phyloP scores from a whole-genome alignment of 1,140 invertebrate species.

The Rhopalosiphum maidis region DNA sequence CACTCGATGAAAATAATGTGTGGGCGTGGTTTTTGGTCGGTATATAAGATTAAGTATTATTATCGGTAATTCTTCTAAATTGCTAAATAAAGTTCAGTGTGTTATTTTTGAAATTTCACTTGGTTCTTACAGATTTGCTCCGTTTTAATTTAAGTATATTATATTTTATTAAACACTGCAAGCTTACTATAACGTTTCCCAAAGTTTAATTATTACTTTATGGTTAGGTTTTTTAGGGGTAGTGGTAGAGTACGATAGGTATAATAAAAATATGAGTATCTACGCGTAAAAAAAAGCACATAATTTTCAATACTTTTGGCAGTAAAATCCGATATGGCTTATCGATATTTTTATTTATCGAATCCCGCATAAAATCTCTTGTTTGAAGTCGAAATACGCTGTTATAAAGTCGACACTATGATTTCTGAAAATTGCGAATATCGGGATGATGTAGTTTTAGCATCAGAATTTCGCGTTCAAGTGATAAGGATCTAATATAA shows the following conservation, averaged over 20 bases:
- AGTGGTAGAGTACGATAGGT: neutral
- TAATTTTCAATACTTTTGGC: neutral
- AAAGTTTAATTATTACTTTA: neutral
- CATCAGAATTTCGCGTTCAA: neutral
- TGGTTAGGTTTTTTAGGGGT: neutral
- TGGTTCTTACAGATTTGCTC: neutral
- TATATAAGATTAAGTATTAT: neutral
- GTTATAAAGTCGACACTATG: neutral
- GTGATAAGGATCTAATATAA: neutral
- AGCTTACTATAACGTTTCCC: neutral
- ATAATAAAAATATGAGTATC: neutral
- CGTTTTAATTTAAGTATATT: neutral
- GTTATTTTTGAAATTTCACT: neutral
- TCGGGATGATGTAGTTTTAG: neutral
- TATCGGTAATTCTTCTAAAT: neutral
- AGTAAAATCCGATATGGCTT: neutral
- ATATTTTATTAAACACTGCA: neutral
- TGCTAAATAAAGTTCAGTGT: neutral
- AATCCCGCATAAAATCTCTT: neutral
- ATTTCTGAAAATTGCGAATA: no score
- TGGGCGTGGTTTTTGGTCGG: neutral
- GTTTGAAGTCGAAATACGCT: neutral
- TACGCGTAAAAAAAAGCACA: fast-evolving
- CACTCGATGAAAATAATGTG: neutral
- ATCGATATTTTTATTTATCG: neutral